phyloP scores from a whole-genome alignment of 2,888 invertebrate species.

The Dasysyrphus albostriatus region DNA sequence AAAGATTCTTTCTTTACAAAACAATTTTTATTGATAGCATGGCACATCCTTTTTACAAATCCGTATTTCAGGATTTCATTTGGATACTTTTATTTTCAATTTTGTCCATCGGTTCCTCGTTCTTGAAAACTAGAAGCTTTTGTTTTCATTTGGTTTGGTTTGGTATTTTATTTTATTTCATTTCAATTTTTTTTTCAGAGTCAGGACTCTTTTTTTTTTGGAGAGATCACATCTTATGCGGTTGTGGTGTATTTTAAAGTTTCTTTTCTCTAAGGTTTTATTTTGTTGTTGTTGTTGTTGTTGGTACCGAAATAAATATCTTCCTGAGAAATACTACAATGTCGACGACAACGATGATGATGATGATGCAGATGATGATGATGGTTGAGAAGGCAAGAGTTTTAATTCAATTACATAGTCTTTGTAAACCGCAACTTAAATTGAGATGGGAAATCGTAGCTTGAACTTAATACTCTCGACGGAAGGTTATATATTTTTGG shows the following conservation, averaged over 20 bases:
- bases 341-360: too few species aligned
- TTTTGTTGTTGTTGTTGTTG: background rate
- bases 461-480: slow-evolving; percentile 38
- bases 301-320: slow-evolving; percentile 1
- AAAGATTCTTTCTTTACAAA: slow-evolving; percentile 66
- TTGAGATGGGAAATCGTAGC: slow-evolving; percentile 65
- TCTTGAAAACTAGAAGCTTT: slow-evolving; percentile 57
- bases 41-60: slow-evolving; percentile 72
- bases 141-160: slow-evolving; percentile 65
- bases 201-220: slow-evolving; percentile 52
- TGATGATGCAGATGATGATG: background rate
- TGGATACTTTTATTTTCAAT: slow-evolving; percentile 53
- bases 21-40: slow-evolving; percentile 75
- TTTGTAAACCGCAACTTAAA: slow-evolving; percentile 67
- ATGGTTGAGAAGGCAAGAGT: slow-evolving; percentile 50
- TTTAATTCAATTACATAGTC: slow-evolving; percentile 73
- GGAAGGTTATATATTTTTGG: slow-evolving; percentile 3
- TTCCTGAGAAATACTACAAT: background rate
- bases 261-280: slow-evolving; percentile 23
- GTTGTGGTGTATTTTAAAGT: slow-evolving; percentile 55
- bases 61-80: slow-evolving; percentile 63
- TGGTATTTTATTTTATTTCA: background rate
- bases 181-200: background rate
- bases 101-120: slow-evolving; percentile 63
- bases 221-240: slow-evolving; percentile 67